Conservation (phyloP, 2,797 vertebrate species). For the Staurois parvus region DNA sequence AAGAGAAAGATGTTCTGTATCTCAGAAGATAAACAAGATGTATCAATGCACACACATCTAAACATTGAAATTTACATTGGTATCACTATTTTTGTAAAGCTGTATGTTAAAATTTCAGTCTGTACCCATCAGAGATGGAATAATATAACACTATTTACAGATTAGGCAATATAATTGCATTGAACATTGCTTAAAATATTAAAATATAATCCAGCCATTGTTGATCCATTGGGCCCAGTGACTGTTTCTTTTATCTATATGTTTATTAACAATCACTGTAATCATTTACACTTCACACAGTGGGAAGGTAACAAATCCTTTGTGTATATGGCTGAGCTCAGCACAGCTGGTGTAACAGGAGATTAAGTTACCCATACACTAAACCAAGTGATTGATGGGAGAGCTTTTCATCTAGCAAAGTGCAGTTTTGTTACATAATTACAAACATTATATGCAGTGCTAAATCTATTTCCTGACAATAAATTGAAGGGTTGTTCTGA, state of each 20-base stretch:
- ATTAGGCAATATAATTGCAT: neutral
- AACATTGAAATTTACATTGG: slow-evolving; percentile 31
- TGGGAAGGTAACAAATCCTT: slow-evolving; percentile 18
- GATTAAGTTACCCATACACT: slow-evolving; percentile 72
- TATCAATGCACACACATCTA: neutral
- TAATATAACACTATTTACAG: neutral
- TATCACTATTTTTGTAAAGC: neutral
- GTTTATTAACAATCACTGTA: slow-evolving; percentile 41
- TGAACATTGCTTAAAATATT: neutral
- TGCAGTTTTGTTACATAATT: slow-evolving; percentile 75
- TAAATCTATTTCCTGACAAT: slow-evolving; percentile 73
- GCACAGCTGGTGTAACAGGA: slow-evolving; percentile 70
- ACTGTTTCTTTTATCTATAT: slow-evolving; percentile 16
- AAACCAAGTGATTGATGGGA: slow-evolving; percentile 71
- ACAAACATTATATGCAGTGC: slow-evolving; percentile 70
- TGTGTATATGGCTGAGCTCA: slow-evolving; percentile 31
- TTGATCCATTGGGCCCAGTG: neutral
- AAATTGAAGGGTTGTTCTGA: slow-evolving; percentile 76
- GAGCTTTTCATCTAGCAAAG: slow-evolving; percentile 71
- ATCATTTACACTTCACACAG: slow-evolving; percentile 25
- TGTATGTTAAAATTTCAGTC: neutral
- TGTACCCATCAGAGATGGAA: neutral
- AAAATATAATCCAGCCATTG: neutral
- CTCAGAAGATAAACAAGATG: neutral
- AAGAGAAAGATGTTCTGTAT: neutral